Evolutionary conservation across 2,113 vertebrate genomes (phyloP).

Genomic region (Charina bottae): DNA sequence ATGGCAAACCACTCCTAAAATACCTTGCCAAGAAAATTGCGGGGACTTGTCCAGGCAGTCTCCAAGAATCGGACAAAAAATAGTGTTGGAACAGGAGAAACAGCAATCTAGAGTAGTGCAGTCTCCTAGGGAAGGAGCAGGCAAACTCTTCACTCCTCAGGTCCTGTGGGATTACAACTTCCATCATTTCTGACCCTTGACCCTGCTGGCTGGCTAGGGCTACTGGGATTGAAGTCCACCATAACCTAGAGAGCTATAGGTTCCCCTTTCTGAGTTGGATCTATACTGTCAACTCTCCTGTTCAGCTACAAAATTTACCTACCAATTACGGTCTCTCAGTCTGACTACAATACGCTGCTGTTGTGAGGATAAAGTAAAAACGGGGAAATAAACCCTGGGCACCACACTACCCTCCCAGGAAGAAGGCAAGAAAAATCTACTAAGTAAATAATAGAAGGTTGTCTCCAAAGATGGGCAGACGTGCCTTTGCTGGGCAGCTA

Average conservation of each 20-base stretch:
- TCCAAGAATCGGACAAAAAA: too few species aligned
- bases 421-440: not conserved
- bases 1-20: too few species aligned
- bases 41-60: too few species aligned
- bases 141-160: too few species aligned
- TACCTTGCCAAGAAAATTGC: too few species aligned
- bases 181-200: not conserved
- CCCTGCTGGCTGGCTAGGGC: not conserved
- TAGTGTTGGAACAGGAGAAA: not conserved
- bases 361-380: not conserved
- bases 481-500: too few species aligned
- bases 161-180: too few species aligned
- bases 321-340: not conserved
- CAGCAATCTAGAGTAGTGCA: not conserved
- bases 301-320: not conserved
- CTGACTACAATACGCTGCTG: not conserved
- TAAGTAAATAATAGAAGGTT: too few species aligned
- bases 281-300: not conserved
- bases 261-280: not conserved
- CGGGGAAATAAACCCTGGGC: not conserved
- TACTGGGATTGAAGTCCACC: not conserved
- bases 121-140: too few species aligned
- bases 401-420: not conserved
- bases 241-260: not conserved
- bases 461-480: too few species aligned